Conservation (phyloP, 1,140 invertebrate species). For the Epicauta chinensis region DNA sequence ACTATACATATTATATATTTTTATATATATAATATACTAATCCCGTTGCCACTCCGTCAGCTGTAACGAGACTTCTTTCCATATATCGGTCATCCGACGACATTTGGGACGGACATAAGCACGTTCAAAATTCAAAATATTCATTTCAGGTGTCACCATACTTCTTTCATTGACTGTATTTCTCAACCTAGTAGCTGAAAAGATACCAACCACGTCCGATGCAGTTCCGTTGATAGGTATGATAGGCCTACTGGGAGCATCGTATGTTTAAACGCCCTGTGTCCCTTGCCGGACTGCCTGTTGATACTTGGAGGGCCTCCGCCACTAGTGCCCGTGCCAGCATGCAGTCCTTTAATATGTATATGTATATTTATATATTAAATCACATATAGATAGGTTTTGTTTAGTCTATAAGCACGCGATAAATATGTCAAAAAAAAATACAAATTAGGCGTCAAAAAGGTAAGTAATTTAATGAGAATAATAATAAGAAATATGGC, state of each 20-base stretch:
- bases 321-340: constrained; percentile 11
- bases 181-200: constrained; percentile 88
- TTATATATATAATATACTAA: constrained; percentile 3
- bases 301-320: constrained; percentile 47
- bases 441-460: no score
- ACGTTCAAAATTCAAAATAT: constrained; percentile 17
- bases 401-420: no score
- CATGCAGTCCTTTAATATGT: constrained; percentile 12
- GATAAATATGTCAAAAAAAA: no score
- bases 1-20: background rate
- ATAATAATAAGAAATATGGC: no score
- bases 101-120: constrained; percentile 11
- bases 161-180: constrained; percentile 98
- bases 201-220: constrained; percentile 85
- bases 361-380: no score
- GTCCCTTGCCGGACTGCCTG: constrained; percentile 41
- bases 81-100: constrained; percentile 10
- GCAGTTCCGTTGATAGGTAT: constrained; percentile 63
- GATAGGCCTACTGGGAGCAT: constrained; percentile 40
- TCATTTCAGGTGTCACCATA: constrained; percentile 80
- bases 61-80: constrained; percentile 9
- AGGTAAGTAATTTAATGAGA: no score
- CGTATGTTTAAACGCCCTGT: constrained; percentile 41
- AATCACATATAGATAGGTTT: no score
- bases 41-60: constrained; percentile 14